Evolutionary conservation across 2,113 vertebrate genomes (phyloP).

Genomic region (Albula glossodonta): DNA sequence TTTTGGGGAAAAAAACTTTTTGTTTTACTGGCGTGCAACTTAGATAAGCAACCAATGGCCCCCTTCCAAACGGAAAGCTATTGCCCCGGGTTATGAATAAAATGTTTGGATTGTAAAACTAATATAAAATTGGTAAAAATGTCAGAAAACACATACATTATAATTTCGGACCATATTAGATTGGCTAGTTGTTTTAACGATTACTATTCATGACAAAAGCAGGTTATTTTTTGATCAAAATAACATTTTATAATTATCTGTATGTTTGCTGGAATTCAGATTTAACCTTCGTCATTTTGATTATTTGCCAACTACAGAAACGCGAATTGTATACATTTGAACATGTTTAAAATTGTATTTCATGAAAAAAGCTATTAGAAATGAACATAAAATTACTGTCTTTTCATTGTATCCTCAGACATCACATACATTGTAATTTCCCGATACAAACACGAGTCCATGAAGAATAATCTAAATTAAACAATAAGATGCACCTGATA

Average conservation of each 20-base stretch:
- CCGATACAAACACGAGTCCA: neutral
- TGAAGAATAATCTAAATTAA: neutral
- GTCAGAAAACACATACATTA: neutral
- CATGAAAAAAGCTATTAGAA: neutral
- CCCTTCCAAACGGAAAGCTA: constrained; percentile 14
- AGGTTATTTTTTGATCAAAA: neutral
- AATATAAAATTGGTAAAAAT: neutral
- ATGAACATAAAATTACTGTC: neutral
- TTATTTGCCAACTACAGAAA: neutral
- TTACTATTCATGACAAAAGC: neutral
- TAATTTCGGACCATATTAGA: neutral
- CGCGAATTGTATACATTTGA: neutral
- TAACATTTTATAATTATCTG: neutral
- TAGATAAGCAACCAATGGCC: constrained; percentile 11
- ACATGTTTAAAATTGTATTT: neutral
- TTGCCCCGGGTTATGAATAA: neutral
- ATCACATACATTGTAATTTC: neutral
- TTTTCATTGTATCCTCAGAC: neutral
- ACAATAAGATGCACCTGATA: neutral
- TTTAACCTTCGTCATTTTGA: neutral
- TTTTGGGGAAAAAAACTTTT: too few relatives aligned
- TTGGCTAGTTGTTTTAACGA: neutral
- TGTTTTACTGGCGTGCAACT: neutral
- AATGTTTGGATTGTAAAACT: neutral
- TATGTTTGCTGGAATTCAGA: neutral